Conservation (phyloP, 1,140 invertebrate species). For the Danaus plexippus region DNA sequence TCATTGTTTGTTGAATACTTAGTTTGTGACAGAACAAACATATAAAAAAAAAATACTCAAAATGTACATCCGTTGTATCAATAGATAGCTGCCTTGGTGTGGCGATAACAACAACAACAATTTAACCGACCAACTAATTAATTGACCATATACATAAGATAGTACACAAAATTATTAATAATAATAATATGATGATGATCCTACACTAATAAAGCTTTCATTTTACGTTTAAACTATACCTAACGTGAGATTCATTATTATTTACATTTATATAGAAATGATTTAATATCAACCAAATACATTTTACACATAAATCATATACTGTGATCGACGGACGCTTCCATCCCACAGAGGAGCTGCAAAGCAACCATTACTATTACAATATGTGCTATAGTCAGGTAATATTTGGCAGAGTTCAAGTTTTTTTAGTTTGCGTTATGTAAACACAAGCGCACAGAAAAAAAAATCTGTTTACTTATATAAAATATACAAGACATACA, state of each 20-base stretch:
- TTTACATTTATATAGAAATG: constrained; percentile 25
- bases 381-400: constrained; percentile 10
- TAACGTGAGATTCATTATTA: constrained; percentile 38
- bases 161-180: constrained; percentile 7
- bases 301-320: constrained; percentile 26
- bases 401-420: constrained; percentile 61
- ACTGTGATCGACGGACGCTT: no score
- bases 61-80: no score
- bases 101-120: no score
- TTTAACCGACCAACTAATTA: constrained; percentile 13
- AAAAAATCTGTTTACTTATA: background rate
- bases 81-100: no score
- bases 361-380: no score
- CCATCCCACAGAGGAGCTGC: no score
- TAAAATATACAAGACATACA: constrained; percentile 10
- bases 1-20: no score
- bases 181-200: constrained; percentile 16
- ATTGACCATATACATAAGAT: constrained; percentile 8
- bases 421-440: constrained; percentile 11
- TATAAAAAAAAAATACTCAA: no score
- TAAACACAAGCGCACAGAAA: no score
- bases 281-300: constrained; percentile 13
- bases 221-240: constrained; percentile 43
- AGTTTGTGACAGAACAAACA: no score
- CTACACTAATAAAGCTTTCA: constrained; percentile 64